Base-by-base conservation (phyloP, 2,888 invertebrate genomes). In the Parnassius glacialis region DNA sequence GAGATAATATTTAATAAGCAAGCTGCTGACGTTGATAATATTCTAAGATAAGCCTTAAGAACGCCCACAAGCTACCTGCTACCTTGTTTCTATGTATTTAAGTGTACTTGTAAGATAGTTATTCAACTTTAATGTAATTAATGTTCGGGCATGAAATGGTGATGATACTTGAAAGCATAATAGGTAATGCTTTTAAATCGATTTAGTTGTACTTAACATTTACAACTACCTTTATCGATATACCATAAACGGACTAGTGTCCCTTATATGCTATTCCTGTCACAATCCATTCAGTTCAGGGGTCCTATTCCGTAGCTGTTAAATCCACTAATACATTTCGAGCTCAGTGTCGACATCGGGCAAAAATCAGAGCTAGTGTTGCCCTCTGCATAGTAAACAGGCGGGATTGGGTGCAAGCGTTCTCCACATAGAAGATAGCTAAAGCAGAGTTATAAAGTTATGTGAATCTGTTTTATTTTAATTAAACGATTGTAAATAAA, bases 261-360 rank as follows among this genome's bases (percentile, higher is more conserved):
- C 58, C 79, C 79, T 79, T 80, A 85, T 86, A 86, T 75, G 65
- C 74, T 79, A 88, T 87, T 87, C 87, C 62, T 70, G 71, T 80
- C 87, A 83, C 85, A 85, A 71, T 77, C 68, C 72, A 64, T 74
- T 75, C 74, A 76, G 81, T 81, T 78, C 74, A 70, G 75, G 74
- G 80, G 77, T 79, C 75, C 79, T 81, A 85, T 84, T 85, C 80
- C 74, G 83, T 79, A 79, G 81, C 81, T 83, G 85, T 84, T 84
- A 87, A 87, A 84, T 79, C 83, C 74, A 83, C 87, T 89, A 90
- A 89, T 89, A 90, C 86, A 89, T 90, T 89, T 88, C 82, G 78
- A 78, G 78, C 76, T 76, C 78, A 74, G 79, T 83, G 90, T 81
- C 85, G 88, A 86, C 87, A 81, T 81, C 80, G 81, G 76, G 79